Evolutionary conservation across 2,113 vertebrate species (phyloP), one percentile per base, ranked within the genome.

Genomic region (Paramormyrops kingsleyae): DNA sequence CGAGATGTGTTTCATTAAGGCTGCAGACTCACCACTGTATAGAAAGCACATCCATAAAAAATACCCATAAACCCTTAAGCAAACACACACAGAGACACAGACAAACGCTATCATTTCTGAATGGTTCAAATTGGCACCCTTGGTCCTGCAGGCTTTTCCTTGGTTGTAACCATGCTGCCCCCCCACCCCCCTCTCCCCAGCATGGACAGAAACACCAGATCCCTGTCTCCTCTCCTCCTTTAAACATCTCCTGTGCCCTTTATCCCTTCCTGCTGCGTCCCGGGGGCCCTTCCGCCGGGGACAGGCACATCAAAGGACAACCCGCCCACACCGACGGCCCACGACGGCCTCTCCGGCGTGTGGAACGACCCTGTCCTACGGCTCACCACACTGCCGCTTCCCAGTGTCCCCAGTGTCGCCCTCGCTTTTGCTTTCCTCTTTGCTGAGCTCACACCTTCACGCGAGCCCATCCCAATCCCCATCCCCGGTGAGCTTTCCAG

Each of bases 231-330:
- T 53, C 88, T 83, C 50, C 39, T 49, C 88, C 74, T 83, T 89
- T 56, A 56, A 83, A 83, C 15, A 9, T 62, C 77, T 24, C 88
- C 19, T 74, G 9, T 35, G 27, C 31, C 35, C 89, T 85, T 62
- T 62, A 52, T 84, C 24, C 35, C 70, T 89, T 62, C 49, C 66
- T 90, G 89, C 59, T 80, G 90, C 89, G 80, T 92, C 92, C 89
- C 89, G 59, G 24, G 52, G 49, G 50, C 53, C 89, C 70, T 35
- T 87, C 62, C 89, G 62, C 49, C 39, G 3, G 89, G 85, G 91
- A 91, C 87, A 87, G 52, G 87, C 90, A 92, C 91, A 92, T 93
- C 90, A 92, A 93, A 93, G 89, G 47, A 53, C 46, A 35, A 49
- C 35, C 88, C 39, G 24, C 80, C 80, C 80, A 35, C 70, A 83